These are phyloP conservation scores for Parasteatoda lunata DNA, from an alignment of 2,888 invertebrate genomes.

Conservation along the genomic window DNA sequence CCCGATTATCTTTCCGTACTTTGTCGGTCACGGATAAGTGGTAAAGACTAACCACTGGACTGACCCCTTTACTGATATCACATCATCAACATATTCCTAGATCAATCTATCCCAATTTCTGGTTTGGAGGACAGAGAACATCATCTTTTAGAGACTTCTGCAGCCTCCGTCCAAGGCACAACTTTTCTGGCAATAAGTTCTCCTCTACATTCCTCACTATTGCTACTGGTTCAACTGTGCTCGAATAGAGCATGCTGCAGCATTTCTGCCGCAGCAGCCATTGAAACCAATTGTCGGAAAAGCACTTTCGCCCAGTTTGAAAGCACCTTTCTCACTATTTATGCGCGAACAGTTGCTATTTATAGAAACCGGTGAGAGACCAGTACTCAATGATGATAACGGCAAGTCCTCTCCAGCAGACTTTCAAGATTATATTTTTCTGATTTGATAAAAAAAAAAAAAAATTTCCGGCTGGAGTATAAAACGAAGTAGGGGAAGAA, in stretches of 20 bases:
- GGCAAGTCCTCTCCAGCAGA: conserved; percentile 13
- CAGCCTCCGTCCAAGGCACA: conserved; percentile 38
- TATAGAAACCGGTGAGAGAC: conserved; percentile 39
- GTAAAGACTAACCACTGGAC: conserved; percentile 37
- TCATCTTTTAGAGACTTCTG: neutral
- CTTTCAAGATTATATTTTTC: neutral
- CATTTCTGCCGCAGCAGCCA: conserved; percentile 25
- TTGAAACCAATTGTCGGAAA: conserved; percentile 52
- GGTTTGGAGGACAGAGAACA: conserved; percentile 12
- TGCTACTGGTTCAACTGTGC: neutral
- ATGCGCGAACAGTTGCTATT: conserved; percentile 58
- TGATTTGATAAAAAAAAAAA: no score
- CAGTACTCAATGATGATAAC: conserved; percentile 14
- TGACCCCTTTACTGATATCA: conserved; percentile 11
- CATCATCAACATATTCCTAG: conserved; percentile 4
- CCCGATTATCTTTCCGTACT: conserved; percentile 47
- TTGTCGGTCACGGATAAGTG: conserved; percentile 53
- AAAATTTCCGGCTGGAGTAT: neutral
- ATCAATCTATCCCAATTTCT: neutral
- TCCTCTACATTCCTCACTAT: neutral
- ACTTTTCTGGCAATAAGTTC: conserved; percentile 2
- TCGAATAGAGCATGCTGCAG: conserved; percentile 17
- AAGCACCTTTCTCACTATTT: conserved; percentile 39
- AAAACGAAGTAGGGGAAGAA: neutral
- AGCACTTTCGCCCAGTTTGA: conserved; percentile 53